Conservation (phyloP, 2,113 vertebrate genomes). For the Nerophis ophidion region DNA sequence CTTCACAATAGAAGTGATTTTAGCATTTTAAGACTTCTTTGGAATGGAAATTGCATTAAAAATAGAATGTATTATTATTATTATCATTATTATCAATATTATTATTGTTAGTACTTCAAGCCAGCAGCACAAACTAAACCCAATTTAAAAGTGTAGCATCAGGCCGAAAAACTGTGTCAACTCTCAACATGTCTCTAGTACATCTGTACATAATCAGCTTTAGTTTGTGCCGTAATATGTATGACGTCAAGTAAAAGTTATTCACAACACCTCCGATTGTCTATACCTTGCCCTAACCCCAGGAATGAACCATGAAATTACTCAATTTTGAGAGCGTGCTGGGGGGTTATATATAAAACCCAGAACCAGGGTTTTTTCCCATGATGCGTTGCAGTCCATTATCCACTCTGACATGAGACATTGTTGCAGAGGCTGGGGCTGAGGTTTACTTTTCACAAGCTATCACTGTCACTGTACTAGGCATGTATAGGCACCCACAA, state of each 20-base stretch:
- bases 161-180: slow-evolving; percentile 15
- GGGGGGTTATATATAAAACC: slow-evolving; percentile 42
- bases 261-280: slow-evolving; percentile 39
- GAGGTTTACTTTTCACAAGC: slow-evolving; percentile 54
- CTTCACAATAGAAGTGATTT: slow-evolving; percentile 49
- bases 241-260: slow-evolving; percentile 23
- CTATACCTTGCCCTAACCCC: slow-evolving; percentile 37
- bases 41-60: too few relatives aligned
- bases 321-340: slow-evolving; percentile 39
- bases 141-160: slow-evolving; percentile 35
- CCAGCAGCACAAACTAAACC: slow-evolving; percentile 37
- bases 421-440: slow-evolving; percentile 34
- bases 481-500: slow-evolving; percentile 29
- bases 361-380: slow-evolving; percentile 37
- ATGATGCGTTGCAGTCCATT: slow-evolving; percentile 56
- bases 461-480: slow-evolving; percentile 41
- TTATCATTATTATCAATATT: too few relatives aligned
- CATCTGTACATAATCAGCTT: slow-evolving; percentile 32
- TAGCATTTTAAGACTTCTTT: too few relatives aligned
- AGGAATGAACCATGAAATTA: slow-evolving; percentile 65
- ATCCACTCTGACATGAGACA: slow-evolving; percentile 53
- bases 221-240: slow-evolving; percentile 24
- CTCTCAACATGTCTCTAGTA: slow-evolving; percentile 15
- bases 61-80: too few relatives aligned
- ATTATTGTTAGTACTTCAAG: slow-evolving; percentile 7